A percentile compares a stretch with the other conserved stretches of the same genome.
Conservation (phyloP, 2,797 vertebrate species). For the Picus viridis region DNA sequence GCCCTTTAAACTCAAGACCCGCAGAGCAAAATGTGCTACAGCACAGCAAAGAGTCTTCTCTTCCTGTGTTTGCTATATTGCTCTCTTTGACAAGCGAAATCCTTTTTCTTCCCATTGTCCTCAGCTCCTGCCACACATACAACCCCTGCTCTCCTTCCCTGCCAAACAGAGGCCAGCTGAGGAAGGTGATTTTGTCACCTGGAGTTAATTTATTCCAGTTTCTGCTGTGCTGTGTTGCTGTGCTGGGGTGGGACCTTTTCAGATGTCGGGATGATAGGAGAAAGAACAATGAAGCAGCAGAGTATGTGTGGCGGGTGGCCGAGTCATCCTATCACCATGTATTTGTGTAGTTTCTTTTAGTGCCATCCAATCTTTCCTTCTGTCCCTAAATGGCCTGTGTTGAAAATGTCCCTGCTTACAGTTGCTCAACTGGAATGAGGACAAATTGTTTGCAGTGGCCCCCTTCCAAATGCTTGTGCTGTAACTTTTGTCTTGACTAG, state of each 20-base stretch:
- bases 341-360: slow-evolving; percentile 75
- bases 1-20: background rate
- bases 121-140: background rate
- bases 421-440: slow-evolving; percentile 82
- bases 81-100: background rate
- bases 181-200: slow-evolving; percentile 60
- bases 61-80: background rate
- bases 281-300: slow-evolving; percentile 49
- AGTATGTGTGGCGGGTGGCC: slow-evolving; percentile 65
- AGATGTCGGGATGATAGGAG: slow-evolving; percentile 51
- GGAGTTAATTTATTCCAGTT: slow-evolving; percentile 38
- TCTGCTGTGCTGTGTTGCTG: background rate
- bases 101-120: background rate
- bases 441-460: slow-evolving; percentile 80
- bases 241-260: slow-evolving; percentile 58
- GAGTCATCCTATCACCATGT: slow-evolving; percentile 66
- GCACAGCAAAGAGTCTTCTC: slow-evolving; percentile 2
- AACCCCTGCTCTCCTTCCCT: background rate
- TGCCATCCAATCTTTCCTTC: slow-evolving; percentile 70
- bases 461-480: slow-evolving; percentile 78
- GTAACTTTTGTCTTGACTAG: slow-evolving; percentile 80
- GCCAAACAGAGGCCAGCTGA: background rate
- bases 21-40: background rate
- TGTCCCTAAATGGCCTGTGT: slow-evolving; percentile 81
- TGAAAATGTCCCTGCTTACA: slow-evolving; percentile 74